phyloP scores from a whole-genome alignment of 2,797 vertebrate species.

The Varecia variegata region DNA sequence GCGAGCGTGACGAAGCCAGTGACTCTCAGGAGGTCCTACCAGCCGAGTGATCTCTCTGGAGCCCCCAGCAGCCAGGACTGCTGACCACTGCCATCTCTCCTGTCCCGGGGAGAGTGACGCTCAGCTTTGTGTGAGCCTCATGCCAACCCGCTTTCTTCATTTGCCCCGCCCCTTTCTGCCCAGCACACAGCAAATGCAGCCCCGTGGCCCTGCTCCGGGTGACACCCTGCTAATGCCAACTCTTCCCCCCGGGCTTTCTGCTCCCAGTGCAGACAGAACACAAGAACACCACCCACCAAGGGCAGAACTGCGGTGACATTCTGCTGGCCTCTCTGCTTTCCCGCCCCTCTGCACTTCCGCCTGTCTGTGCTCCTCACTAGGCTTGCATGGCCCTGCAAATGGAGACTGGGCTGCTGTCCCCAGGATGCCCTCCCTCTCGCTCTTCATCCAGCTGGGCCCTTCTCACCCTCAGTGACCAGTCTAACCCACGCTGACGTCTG shows the following conservation, averaged over 20 bases:
- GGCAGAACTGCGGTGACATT: neutral
- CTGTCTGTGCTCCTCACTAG: neutral
- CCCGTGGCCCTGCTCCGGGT: neutral
- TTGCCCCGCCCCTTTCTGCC: neutral
- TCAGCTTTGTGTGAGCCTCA: neutral
- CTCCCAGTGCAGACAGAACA: neutral
- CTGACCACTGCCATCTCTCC: neutral
- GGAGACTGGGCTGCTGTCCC: accelerated
- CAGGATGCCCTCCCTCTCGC: too few relatives aligned
- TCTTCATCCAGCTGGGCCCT: neutral
- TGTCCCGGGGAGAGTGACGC: neutral
- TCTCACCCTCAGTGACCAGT: neutral
- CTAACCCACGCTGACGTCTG: neutral
- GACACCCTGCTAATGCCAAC: neutral
- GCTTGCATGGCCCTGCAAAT: neutral
- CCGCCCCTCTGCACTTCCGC: neutral
- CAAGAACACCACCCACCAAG: neutral
- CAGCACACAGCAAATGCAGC: neutral
- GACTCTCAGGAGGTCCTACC: neutral
- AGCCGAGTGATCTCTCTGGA: neutral
- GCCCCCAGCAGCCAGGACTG: neutral
- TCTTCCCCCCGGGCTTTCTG: neutral
- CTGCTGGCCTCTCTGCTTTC: neutral
- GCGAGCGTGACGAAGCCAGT: neutral
- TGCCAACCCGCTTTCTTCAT: neutral